These are phyloP conservation scores for Bradypodion ventrale DNA, from an alignment of 2,797 vertebrate species.

Conservation along the genomic window DNA sequence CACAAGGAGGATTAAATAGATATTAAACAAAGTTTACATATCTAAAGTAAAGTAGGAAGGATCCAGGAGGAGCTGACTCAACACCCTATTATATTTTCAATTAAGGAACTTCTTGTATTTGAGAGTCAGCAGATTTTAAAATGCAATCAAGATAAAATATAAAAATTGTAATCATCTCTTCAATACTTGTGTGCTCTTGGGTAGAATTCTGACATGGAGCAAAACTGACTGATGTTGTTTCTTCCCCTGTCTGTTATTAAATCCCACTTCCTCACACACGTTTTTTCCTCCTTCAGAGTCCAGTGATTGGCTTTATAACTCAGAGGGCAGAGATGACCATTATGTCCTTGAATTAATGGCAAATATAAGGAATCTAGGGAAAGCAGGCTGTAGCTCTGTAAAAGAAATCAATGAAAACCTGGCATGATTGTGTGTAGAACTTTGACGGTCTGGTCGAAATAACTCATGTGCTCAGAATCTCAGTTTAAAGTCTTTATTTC, in stretches of 20 bases:
- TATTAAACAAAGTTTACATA: not conserved
- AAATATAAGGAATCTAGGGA: conserved; percentile 63
- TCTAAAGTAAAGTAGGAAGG: not conserved
- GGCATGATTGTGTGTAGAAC: conserved; percentile 41
- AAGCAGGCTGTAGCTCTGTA: conserved; percentile 55
- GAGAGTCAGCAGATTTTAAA: not conserved
- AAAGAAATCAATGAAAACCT: conserved; percentile 64
- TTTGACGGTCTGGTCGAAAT: too few species aligned
- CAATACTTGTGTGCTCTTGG: not conserved
- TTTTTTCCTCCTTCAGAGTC: conserved; percentile 30
- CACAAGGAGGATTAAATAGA: not conserved
- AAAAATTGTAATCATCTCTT: not conserved
- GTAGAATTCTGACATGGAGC: conserved; percentile 21
- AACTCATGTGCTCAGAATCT: too few species aligned
- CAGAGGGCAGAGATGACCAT: conserved; percentile 62
- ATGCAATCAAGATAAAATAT: not conserved
- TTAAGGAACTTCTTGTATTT: not conserved
- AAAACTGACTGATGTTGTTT: not conserved
- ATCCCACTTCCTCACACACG: conserved; percentile 21
- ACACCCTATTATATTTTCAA: not conserved
- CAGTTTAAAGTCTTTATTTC: too few species aligned
- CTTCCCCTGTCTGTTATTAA: conserved; percentile 33
- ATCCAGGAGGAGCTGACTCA: too few species aligned
- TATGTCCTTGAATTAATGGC: conserved; percentile 67
- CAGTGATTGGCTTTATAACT: conserved; percentile 50